phyloP scores from a whole-genome alignment of 2,113 vertebrate species.

The Lepus timidus region DNA sequence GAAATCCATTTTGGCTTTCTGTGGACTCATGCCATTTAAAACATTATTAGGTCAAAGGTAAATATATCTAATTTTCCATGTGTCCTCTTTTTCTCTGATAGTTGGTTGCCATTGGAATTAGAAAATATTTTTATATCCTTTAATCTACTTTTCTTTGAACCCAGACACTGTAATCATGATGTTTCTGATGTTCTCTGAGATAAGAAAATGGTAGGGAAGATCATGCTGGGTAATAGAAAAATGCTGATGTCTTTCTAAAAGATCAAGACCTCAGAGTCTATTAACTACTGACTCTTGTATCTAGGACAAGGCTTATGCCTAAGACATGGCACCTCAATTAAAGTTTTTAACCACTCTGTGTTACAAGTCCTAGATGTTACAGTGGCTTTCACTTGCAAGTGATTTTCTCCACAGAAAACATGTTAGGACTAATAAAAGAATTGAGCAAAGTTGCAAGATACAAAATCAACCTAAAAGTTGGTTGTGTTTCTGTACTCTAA shows the following conservation, averaged over 20 bases:
- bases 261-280: conserved; percentile 55
- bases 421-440: neutral
- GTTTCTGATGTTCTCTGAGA: conserved; percentile 1
- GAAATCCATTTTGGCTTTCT: neutral
- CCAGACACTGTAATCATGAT: neutral
- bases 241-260: neutral
- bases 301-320: neutral
- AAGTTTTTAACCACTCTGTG: neutral
- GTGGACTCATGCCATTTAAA: neutral
- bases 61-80: conserved; percentile 29
- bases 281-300: neutral
- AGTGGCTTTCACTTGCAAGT: conserved; percentile 28
- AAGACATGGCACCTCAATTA: neutral
- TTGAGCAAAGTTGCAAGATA: neutral
- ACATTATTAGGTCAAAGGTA: neutral
- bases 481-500: neutral
- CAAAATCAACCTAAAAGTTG: neutral
- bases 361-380: neutral
- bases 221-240: neutral
- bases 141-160: conserved; percentile 53
- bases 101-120: neutral
- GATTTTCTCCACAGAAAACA: neutral
- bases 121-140: conserved; percentile 37
- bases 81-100: conserved; percentile 6
- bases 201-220: conserved; percentile 27